A percentile compares a stretch with the other conserved stretches of the same genome.
Evolutionary conservation across 2,797 vertebrate genomes (phyloP).

Genomic region (Poecilia wingei): DNA sequence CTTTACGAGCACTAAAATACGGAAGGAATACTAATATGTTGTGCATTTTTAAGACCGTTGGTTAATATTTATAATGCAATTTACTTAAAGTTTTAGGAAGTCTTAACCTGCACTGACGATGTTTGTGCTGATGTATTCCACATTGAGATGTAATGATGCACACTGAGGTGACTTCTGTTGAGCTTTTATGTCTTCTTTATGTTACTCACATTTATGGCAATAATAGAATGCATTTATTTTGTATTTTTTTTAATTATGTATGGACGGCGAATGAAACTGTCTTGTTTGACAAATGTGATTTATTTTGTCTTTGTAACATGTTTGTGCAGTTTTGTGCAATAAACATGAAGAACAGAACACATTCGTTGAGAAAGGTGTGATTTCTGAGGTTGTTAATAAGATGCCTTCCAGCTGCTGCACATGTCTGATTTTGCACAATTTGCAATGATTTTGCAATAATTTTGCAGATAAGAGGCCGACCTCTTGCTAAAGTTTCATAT

Average conservation of each 20-base stretch:
- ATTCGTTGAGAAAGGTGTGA: background rate
- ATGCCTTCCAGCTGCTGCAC: background rate
- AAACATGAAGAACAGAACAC: background rate
- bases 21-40: background rate
- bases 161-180: slow-evolving; percentile 1
- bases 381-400: background rate
- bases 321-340: background rate
- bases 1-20: background rate
- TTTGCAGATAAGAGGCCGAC: background rate
- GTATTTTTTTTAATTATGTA: slow-evolving; percentile 39
- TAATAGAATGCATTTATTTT: slow-evolving; percentile 41
- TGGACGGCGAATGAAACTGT: slow-evolving; percentile 21
- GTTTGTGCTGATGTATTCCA: slow-evolving; percentile 31
- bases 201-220: slow-evolving; percentile 1
- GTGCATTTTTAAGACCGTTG: background rate
- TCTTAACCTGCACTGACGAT: background rate
- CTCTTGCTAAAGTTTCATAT: background rate
- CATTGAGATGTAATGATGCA: slow-evolving; percentile 38
- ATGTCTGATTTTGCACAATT: background rate
- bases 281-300: background rate
- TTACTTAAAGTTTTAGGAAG: slow-evolving; percentile 48
- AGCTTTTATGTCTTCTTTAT: slow-evolving; percentile 13
- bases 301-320: background rate
- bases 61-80: slow-evolving; percentile 30
- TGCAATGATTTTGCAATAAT: background rate